A percentile compares a stretch with the other conserved stretches of the same genome.
These are phyloP conservation scores for Labroides dimidiatus DNA, from an alignment of 2,797 vertebrate species.

Conservation along the genomic window DNA sequence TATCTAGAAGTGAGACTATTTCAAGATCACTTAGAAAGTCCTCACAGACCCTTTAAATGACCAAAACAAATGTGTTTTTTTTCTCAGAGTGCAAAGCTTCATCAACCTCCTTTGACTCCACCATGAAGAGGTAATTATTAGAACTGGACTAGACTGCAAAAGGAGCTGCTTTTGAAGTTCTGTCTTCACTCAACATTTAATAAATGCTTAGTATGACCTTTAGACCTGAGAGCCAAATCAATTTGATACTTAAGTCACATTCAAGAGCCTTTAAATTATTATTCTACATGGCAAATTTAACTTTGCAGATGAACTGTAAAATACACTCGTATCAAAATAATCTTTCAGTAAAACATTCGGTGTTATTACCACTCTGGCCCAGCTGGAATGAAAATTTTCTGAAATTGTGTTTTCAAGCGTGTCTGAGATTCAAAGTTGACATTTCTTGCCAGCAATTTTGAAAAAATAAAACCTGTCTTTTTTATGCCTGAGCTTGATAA, in stretches of 20 bases:
- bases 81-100: too few species aligned
- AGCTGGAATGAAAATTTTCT: constrained; percentile 25
- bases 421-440: constrained; percentile 2
- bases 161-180: too few species aligned
- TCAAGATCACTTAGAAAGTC: too few species aligned
- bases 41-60: too few species aligned
- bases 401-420: neutral
- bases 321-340: constrained; percentile 14
- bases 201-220: too few species aligned
- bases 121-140: too few species aligned
- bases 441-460: constrained; percentile 7
- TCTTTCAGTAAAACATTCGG: constrained; percentile 32
- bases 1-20: too few species aligned
- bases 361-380: constrained; percentile 34
- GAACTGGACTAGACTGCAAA: too few species aligned
- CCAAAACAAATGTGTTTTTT: too few species aligned
- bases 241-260: neutral
- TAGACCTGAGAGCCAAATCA: too few species aligned
- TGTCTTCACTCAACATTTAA: too few species aligned
- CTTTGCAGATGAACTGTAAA: constrained; percentile 28
- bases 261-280: constrained; percentile 11
- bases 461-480: neutral
- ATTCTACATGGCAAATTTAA: constrained; percentile 18
- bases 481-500: constrained; percentile 47
- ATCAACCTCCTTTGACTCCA: too few species aligned